phyloP scores from a whole-genome alignment of 2,113 vertebrate species.

The Istiophorus platypterus region DNA sequence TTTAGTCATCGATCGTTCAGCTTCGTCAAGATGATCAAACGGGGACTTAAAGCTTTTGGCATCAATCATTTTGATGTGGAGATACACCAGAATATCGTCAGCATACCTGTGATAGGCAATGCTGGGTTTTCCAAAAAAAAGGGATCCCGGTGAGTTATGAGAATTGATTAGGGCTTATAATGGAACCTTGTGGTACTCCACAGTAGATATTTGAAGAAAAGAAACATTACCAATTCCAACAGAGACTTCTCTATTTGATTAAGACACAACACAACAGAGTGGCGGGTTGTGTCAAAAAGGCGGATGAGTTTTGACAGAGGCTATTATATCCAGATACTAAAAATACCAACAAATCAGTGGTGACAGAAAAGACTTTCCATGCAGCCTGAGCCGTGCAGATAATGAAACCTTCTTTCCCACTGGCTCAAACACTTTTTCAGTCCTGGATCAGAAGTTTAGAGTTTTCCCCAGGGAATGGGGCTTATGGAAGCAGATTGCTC shows the following conservation, averaged over 20 bases:
- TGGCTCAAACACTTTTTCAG: neutral
- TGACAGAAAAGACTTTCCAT: neutral
- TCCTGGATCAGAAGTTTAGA: neutral
- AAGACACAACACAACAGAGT: neutral
- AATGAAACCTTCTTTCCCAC: neutral
- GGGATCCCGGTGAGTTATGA: neutral
- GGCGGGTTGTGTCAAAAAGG: neutral
- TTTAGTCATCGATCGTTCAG: no score
- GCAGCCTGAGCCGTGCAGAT: neutral
- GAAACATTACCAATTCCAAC: no score
- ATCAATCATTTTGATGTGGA: no score
- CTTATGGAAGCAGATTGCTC: conserved; percentile 6
- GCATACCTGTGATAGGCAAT: neutral
- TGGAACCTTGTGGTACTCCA: neutral
- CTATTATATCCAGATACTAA: neutral
- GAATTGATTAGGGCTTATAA: neutral
- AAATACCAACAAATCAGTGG: neutral
- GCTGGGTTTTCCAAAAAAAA: neutral
- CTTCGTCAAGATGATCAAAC: no score
- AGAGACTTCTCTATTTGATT: no score
- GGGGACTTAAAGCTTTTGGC: no score
- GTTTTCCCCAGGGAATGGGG: neutral
- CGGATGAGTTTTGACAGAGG: neutral
- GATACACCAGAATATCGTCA: neutral
- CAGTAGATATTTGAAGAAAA: no score